phyloP scores from a whole-genome alignment of 2,888 invertebrate species.

The Nephrotoma guestfalica region DNA sequence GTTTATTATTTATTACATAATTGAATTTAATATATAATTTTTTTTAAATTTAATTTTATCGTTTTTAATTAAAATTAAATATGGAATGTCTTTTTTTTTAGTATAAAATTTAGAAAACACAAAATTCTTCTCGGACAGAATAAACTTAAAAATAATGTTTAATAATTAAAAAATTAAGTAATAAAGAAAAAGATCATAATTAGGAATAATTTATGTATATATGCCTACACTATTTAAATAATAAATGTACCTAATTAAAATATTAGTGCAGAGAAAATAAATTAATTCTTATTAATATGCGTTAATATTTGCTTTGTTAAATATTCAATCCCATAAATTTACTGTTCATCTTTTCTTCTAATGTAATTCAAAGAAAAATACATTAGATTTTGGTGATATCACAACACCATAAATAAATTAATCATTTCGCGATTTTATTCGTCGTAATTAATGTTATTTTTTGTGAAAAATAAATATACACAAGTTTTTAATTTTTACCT shows the following conservation, averaged over 20 bases:
- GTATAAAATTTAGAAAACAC: neutral
- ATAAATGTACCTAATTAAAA: neutral
- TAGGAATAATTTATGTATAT: neutral
- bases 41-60: neutral
- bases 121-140: neutral
- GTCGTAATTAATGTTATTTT: neutral
- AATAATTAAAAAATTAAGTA: neutral
- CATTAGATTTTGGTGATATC: neutral
- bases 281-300: neutral
- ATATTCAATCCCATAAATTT: neutral
- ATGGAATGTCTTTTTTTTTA: neutral
- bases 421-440: neutral
- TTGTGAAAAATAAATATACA: neutral
- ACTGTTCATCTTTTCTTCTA: neutral
- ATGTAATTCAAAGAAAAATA: neutral
- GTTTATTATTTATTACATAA: neutral
- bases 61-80: neutral
- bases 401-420: neutral
- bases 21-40: neutral
- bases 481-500: neutral
- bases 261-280: neutral
- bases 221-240: neutral
- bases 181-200: neutral
- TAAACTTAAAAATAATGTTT: neutral
- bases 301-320: neutral